Base-by-base conservation (phyloP, 2,797 vertebrate genomes). In the Hydrophis major region DNA sequence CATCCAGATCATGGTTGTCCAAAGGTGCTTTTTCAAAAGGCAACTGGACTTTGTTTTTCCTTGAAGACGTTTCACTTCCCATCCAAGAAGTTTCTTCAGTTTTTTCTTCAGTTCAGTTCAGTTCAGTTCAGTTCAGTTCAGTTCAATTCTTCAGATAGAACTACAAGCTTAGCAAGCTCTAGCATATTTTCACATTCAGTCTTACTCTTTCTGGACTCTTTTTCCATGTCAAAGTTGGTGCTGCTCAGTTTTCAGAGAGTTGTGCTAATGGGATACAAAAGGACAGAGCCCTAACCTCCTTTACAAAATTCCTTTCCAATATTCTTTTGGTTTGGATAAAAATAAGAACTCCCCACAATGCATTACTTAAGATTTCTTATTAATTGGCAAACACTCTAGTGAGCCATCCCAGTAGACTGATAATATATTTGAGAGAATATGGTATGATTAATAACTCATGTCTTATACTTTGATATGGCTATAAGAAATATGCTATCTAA, bases 401-500 rank as follows among this genome's bases (percentile, higher is more conserved):
- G 6, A 66, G 94, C 90, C 3, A 16, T 2, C 55, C 57, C 50
- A 91, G 27, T 32, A 88, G 32, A 12, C 28, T 53, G 91, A 89
- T 28, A 94, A 94, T 90, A 55, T 88, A 91, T 87, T 90, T 91
- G 47, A 89, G 90, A 91, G 91, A 94, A 53, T 16, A 63, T 92
- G 90, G 63, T 1, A 0, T 53, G 69, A 74, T 93, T 94, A 74
- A 55, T 96, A 94, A 95, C 94, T 94, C 90, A 91, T 55, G 13
- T 32, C 53, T 83, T 90, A 95, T 91, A 90, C 56, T 95, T 95
- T 95, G 90, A 87, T 94, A 96, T 90, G 11, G 1, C 87, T 95
- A 6, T 93, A 95, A 96, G 95, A 93, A 94, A 96, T 83, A 95
- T 94, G 93, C 92, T 83, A 93, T 93, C 90, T 94, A 92, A 93